Evolutionary conservation across 2,113 vertebrate genomes (phyloP), one percentile per base, ranked within the genome.

Genomic region (Piliocolobus tephrosceles): DNA sequence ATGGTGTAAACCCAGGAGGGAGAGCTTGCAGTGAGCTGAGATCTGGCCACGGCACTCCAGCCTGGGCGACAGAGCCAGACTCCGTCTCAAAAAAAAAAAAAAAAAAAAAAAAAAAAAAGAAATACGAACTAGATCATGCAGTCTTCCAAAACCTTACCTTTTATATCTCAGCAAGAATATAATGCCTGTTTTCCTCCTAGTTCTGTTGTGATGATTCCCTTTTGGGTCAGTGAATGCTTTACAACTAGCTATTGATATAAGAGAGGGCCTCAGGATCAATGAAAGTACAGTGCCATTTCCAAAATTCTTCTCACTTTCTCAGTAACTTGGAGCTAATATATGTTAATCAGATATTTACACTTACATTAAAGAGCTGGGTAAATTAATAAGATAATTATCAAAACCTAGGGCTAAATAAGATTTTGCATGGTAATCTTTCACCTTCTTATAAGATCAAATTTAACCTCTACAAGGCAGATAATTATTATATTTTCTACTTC

Each of bases 301-400:
- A 83, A 64, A 93, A 68, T 68, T 73, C 52, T 64, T 75, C 58
- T 55, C 8, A 27, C 57, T 75, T 68, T 70, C 38, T 95, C 47
- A 47, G 58, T 70, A 64, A 55, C 70, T 82, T 11, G 16, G 38
- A 11, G 12, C 79, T 58, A 61, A n/a, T 70, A n/a, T 22, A 12
- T 27, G 13, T 45, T 90, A 14, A 47, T 76, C 43, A 68, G 40
- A 45, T 73, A 78, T 64, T 90, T 76, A 90, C 5, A 80, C 17
- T 55, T 73, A 84, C 30, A 88, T 86, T 80, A 47, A 97, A 91
- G 30, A 95, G 55, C 43, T 72, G 30, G 6, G 20, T 70, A 89
- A 89, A 86, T 83, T 94, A 87, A 43, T 57, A 79, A 83, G 38
- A 40, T 43, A 75, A 57, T 75, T 57, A 78, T 93, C 23, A 94